Evolutionary conservation across 64 coral and sea anemone species (phyloP), one percentile per base, ranked within the genome.

Genomic region (Acropora yongei): DNA sequence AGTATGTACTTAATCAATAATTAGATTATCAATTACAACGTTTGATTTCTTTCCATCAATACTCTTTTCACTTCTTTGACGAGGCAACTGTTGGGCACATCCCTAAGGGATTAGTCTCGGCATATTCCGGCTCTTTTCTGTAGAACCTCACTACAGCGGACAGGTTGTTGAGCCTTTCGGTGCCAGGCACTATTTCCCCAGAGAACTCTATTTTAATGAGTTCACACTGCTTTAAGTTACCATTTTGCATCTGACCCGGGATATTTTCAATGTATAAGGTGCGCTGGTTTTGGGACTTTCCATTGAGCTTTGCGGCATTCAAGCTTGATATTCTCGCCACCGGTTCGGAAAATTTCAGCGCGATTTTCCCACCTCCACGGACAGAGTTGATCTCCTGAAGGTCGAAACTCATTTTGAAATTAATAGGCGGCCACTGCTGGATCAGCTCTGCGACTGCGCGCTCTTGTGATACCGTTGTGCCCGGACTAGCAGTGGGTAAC

Each of bases 191-290:
- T 57, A 82, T 14, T 12, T 65, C 63, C 3, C 57, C 79, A 39
- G 53, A 43, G 39, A 82, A 82, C 53, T 82, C 79, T 9, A 82
- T 82, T 44, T 63, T 8, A 55, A 82, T 58, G 41, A 20, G 57
- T 12, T 82, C 79, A 40, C 79, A 82, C 13, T 82, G 79, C 57
- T 82, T 82, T 39, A 82, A 63, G 57, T 82, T 82, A 44, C 51
- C 79, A 41, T 63, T 82, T 57, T 63, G 79, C 1, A 82, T 82
- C 30, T 82, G 79, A 1, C 79, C 79, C 4, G 79, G 79, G 20
- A 82, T 41, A 82, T 82, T 82, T 41, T 82, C 55, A 12, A 82
- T 82, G 79, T 65, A 82, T 8, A 42, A 82, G 55, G 79, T 82
- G 5, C 10, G 57, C 39, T 41, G 7, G 57, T 82, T 57, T 82